These are phyloP conservation scores for Dorcus hopei DNA, from an alignment of 2,888 invertebrate genomes.

Conservation along the genomic window DNA sequence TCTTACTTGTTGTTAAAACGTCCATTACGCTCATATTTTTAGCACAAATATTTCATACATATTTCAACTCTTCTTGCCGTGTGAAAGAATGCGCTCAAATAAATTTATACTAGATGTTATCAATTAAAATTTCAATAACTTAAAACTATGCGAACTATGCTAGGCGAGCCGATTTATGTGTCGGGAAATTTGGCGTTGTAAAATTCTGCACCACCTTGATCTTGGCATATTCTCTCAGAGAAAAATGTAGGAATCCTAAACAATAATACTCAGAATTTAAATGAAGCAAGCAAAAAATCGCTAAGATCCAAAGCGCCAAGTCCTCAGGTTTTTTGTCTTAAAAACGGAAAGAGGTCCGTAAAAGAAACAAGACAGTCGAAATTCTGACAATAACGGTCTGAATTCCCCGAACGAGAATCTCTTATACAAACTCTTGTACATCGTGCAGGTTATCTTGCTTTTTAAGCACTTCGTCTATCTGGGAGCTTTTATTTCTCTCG, in stretches of 20 bases:
- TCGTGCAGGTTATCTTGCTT: constrained; percentile 41
- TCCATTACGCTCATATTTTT: too few species aligned
- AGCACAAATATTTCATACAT: too few species aligned
- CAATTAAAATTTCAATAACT: too few species aligned
- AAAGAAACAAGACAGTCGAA: constrained; percentile 33
- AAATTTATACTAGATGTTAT: too few species aligned
- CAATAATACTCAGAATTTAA: constrained; percentile 20
- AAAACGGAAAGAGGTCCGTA: background rate
- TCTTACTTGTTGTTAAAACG: too few species aligned
- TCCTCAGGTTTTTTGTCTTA: constrained; percentile 6
- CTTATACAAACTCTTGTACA: constrained; percentile 46
- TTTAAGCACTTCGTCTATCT: too few species aligned
- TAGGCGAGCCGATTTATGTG: background rate
- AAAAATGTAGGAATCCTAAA: constrained; percentile 19
- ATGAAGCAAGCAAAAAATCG: constrained; percentile 13
- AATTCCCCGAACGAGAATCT: constrained; percentile 49
- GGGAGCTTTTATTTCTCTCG: too few species aligned
- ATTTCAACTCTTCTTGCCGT: too few species aligned
- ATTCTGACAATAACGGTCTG: constrained; percentile 48
- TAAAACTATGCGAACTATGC: too few species aligned
- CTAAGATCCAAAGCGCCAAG: constrained; percentile 13
- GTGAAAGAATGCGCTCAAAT: too few species aligned
- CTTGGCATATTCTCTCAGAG: constrained; percentile 3
- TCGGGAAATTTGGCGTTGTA: background rate
- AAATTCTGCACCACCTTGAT: constrained; percentile 5